Conservation (phyloP, 2,888 invertebrate species). For the Argyra leucocephala region DNA sequence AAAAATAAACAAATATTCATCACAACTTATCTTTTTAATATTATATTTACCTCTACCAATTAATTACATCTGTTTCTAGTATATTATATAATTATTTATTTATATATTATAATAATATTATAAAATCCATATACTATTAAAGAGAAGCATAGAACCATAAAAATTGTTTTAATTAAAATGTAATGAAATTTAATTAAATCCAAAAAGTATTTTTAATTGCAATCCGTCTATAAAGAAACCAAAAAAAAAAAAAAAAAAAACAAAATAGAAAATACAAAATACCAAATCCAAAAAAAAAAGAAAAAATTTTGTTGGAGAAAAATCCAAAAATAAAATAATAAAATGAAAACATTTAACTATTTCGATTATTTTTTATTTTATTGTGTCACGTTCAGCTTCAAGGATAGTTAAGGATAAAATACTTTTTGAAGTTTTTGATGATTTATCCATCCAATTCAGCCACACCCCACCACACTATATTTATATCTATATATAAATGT, state of each 20-base stretch:
- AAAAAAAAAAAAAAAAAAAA: background rate
- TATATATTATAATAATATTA: background rate
- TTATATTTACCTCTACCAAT: background rate
- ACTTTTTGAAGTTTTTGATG: background rate
- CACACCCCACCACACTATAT: background rate
- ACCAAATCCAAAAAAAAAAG: background rate
- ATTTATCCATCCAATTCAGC: background rate
- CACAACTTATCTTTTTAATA: too few relatives aligned
- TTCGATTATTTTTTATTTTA: background rate
- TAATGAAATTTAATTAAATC: slow-evolving; percentile 6
- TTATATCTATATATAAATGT: background rate
- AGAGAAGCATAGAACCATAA: background rate
- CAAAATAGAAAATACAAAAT: background rate
- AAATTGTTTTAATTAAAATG: background rate
- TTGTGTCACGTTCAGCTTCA: slow-evolving; percentile 6
- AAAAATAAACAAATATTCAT: too few relatives aligned
- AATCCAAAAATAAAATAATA: background rate
- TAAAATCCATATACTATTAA: background rate
- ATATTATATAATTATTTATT: background rate
- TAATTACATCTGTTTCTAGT: background rate
- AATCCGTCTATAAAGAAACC: slow-evolving; percentile 4
- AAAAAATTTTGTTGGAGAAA: background rate
- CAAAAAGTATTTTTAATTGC: slow-evolving; percentile 5
- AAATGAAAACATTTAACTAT: background rate
- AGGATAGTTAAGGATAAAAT: background rate